phyloP scores from a whole-genome alignment of 2,113 vertebrate genomes.

The Malurus elegans region DNA sequence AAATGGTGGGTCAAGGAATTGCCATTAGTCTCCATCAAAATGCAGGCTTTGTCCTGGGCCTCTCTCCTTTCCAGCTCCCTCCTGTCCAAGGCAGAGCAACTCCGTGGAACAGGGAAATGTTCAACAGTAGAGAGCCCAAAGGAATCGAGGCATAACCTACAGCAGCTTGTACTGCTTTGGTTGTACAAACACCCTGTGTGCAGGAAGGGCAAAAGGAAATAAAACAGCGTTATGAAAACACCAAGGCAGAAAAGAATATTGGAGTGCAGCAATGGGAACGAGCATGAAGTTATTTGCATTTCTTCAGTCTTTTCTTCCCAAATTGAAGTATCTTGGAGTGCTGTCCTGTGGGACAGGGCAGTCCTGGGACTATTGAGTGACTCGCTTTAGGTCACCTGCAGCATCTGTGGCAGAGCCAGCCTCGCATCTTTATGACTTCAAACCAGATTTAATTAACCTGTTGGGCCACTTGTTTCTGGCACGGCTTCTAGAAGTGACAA shows the following conservation, averaged over 20 bases:
- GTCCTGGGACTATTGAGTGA: neutral
- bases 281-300: neutral
- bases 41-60: neutral
- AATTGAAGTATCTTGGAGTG: neutral
- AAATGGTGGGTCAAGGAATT: neutral
- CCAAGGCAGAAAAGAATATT: neutral
- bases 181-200: neutral
- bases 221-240: neutral
- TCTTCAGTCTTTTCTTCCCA: neutral
- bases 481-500: neutral
- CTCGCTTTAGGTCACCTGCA: neutral
- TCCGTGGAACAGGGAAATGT: neutral
- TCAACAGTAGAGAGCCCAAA: neutral
- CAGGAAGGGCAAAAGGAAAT: neutral
- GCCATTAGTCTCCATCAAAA: neutral
- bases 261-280: rapidly evolving
- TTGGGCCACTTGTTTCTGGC: neutral
- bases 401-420: neutral
- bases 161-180: neutral
- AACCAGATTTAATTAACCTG: neutral
- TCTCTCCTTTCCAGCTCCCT: neutral
- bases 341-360: neutral
- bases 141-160: neutral
- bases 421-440: rapidly evolving
- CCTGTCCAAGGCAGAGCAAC: neutral